These are phyloP conservation scores for Antheraea pernyi DNA, from an alignment of 1,140 invertebrate species.

Conservation along the genomic window DNA sequence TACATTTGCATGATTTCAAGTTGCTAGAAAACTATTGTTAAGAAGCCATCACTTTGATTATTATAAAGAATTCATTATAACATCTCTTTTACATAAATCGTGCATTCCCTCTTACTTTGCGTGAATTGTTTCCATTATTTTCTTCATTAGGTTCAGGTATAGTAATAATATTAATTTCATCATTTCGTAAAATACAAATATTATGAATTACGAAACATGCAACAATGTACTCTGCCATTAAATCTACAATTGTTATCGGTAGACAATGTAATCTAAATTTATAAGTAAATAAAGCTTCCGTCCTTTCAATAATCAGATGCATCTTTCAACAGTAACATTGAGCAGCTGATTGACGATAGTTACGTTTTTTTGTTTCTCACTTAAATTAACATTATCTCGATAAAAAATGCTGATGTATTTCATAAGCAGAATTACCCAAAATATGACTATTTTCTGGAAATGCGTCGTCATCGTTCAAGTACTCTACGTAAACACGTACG, in stretches of 20 bases:
- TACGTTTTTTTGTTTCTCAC: conserved; percentile 25
- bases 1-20: too few relatives aligned
- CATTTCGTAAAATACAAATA: conserved; percentile 2
- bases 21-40: too few relatives aligned
- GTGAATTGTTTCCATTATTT: too few relatives aligned
- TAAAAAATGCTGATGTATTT: neutral
- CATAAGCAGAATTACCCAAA: neutral
- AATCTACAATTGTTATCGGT: neutral
- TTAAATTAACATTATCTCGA: neutral
- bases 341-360: conserved; percentile 3
- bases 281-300: neutral
- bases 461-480: neutral
- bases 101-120: too few relatives aligned
- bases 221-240: conserved; percentile 7
- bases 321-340: conserved; percentile 5
- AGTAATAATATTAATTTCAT: conserved; percentile 13
- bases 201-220: neutral
- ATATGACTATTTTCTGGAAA: neutral
- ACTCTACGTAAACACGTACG: too few relatives aligned
- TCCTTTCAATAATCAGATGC: neutral
- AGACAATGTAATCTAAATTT: conserved; percentile 4
- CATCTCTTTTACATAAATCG: too few relatives aligned
- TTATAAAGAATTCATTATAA: too few relatives aligned
- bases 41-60: too few relatives aligned
- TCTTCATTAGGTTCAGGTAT: neutral